Percentiles rank a stretch among this genome's conserved stretches.
These are phyloP conservation scores for Limnothrissa miodon DNA, from an alignment of 2,113 vertebrate species.

Conservation along the genomic window DNA sequence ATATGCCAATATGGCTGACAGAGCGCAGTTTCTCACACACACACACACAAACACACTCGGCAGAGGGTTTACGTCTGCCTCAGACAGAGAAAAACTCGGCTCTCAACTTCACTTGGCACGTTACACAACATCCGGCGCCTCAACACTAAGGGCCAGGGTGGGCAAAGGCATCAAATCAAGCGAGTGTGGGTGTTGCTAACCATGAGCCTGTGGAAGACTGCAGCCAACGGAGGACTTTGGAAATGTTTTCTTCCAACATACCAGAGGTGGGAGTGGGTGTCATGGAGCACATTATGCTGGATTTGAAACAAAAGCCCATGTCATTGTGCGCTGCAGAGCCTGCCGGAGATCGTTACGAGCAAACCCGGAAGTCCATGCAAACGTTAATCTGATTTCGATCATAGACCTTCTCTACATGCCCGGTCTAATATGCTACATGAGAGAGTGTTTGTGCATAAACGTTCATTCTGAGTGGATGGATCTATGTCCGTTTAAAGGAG, in stretches of 20 bases:
- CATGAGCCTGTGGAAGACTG: neutral
- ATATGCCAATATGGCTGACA: neutral
- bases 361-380: too few species aligned
- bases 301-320: neutral
- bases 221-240: neutral
- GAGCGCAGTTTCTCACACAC: neutral
- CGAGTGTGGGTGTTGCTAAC: slow-evolving; percentile 8
- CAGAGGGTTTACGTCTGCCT: neutral
- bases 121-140: neutral
- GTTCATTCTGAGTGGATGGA: too few species aligned
- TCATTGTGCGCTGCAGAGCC: too few species aligned
- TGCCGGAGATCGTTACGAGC: too few species aligned
- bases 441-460: too few species aligned
- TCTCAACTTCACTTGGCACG: neutral
- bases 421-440: too few species aligned
- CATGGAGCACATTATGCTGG: neutral
- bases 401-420: too few species aligned
- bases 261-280: neutral
- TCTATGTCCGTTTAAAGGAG: too few species aligned
- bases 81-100: neutral
- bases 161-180: neutral
- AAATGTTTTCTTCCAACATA: neutral
- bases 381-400: too few species aligned
- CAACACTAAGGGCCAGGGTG: neutral
- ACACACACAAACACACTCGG: too few species aligned